Conservation (phyloP, 2,113 vertebrate species). For the Platichthys stellatus region DNA sequence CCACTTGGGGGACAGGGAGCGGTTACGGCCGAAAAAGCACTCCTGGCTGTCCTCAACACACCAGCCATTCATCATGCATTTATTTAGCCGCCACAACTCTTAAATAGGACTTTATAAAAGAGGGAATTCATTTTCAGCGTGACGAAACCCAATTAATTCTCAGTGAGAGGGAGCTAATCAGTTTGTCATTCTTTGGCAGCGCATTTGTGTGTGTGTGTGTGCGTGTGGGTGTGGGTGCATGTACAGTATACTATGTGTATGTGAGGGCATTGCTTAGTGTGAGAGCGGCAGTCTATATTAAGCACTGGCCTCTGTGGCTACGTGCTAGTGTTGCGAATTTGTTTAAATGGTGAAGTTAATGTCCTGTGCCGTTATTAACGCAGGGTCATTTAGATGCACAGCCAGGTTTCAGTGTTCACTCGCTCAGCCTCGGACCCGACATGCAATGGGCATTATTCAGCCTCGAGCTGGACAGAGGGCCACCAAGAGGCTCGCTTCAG, state of each 20-base stretch:
- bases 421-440: conserved; percentile 18
- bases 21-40: conserved; percentile 10
- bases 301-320: conserved; percentile 12
- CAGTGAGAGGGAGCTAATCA: conserved; percentile 74
- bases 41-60: conserved; percentile 4
- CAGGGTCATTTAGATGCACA: conserved; percentile 30
- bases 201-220: conserved; percentile 1
- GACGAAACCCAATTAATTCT: conserved; percentile 82
- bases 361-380: conserved; percentile 1
- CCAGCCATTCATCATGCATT: conserved; percentile 72
- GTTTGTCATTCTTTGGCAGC: conserved; percentile 60
- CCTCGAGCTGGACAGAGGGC: conserved; percentile 2
- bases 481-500: conserved; percentile 6
- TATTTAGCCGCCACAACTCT: conserved; percentile 64
- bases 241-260: background rate
- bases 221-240: background rate
- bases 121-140: conserved; percentile 79
- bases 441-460: background rate
- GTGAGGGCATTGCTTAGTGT: background rate
- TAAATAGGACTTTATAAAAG: conserved; percentile 71
- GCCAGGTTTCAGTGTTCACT: background rate
- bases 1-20: conserved; percentile 11
- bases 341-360: conserved; percentile 47
- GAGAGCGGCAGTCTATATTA: conserved; percentile 15
- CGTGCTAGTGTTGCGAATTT: conserved; percentile 42